Conservation (phyloP, 2,888 invertebrate species). For the Epinotia ramella region DNA sequence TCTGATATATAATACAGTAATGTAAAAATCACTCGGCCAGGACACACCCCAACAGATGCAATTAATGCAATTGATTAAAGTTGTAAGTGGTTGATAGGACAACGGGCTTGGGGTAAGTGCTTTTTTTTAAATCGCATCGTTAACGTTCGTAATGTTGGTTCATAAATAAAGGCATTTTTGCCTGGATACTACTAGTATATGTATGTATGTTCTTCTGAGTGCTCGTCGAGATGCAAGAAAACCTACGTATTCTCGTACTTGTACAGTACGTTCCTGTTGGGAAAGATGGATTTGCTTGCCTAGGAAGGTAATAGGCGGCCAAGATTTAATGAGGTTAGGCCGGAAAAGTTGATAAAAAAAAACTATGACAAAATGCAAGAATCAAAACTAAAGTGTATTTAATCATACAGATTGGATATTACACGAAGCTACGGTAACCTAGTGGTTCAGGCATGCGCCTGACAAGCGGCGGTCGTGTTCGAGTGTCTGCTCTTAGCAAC, state of each 20-base stretch:
- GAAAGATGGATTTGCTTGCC: neutral
- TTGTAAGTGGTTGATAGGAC: conserved; percentile 54
- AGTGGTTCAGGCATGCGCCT: too few species aligned
- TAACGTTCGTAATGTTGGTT: conserved; percentile 5
- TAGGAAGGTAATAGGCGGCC: neutral
- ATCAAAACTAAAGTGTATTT: too few species aligned
- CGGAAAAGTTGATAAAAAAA: neutral
- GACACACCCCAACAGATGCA: conserved; percentile 54
- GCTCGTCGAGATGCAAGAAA: neutral
- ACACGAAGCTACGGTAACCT: too few species aligned
- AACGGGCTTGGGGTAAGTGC: conserved; percentile 43
- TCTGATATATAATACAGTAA: neutral
- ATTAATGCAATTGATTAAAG: conserved; percentile 69
- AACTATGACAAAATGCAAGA: too few species aligned
- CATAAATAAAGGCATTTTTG: conserved; percentile 11
- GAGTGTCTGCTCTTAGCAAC: too few species aligned
- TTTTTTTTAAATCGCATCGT: conserved; percentile 46
- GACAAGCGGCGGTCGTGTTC: too few species aligned
- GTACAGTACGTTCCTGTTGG: neutral
- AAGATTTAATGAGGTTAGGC: neutral
- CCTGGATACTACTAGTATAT: neutral
- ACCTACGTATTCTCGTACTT: neutral
- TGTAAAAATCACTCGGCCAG: conserved; percentile 50
- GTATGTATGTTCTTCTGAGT: neutral
- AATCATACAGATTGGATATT: too few species aligned